Conservation (phyloP, 2,797 vertebrate species). For the Paguma larvata region DNA sequence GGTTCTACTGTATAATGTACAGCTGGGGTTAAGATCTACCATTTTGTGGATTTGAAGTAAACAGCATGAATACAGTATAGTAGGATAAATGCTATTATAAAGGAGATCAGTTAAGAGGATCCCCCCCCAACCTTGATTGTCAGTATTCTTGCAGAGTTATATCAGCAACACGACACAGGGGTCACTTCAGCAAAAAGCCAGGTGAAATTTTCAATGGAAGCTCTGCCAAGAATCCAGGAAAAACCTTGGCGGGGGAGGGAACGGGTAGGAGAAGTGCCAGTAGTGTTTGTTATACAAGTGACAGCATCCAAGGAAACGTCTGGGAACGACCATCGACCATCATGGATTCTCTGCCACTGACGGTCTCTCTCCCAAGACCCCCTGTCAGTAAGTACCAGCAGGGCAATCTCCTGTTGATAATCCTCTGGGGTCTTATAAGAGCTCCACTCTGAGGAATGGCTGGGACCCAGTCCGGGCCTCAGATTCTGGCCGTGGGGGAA, state of each 20-base stretch:
- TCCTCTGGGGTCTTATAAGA: neutral
- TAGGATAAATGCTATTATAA: neutral
- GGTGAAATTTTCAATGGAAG: neutral
- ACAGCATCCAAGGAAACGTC: neutral
- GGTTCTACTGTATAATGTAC: neutral
- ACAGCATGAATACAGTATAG: neutral
- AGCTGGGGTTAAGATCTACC: neutral
- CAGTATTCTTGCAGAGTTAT: neutral
- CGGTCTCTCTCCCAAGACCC: neutral
- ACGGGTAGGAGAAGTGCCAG: neutral
- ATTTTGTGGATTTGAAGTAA: neutral
- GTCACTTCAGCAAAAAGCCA: neutral
- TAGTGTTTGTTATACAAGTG: neutral
- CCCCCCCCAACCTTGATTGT: neutral
- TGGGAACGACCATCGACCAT: neutral
- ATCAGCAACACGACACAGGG: neutral
- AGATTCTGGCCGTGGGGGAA: constrained; percentile 51
- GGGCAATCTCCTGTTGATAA: neutral
- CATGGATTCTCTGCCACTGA: neutral
- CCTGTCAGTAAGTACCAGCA: neutral
- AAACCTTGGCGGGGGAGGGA: neutral
- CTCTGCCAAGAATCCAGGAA: neutral
- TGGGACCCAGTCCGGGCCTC: constrained; percentile 7
- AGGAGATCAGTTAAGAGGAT: neutral
- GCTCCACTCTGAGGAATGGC: neutral